These are phyloP conservation scores for Cebus imitator DNA, from an alignment of 2,113 vertebrate genomes.

Conservation along the genomic window DNA sequence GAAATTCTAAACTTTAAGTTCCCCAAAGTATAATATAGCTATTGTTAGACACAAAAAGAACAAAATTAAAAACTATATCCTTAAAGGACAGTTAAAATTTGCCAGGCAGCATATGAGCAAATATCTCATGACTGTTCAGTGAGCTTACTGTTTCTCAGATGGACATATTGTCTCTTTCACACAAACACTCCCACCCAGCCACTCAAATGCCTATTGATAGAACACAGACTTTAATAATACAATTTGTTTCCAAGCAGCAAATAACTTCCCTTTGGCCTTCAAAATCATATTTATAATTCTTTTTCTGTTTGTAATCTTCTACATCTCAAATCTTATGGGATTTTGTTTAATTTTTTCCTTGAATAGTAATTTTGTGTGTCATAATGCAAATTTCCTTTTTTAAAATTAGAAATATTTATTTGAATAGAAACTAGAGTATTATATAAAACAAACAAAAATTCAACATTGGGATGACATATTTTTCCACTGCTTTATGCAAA, in stretches of 20 bases:
- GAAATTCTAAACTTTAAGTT: not conserved
- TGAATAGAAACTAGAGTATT: not conserved
- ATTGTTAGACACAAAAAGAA: not conserved
- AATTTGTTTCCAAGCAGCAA: slow-evolving; percentile 28
- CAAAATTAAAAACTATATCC: not conserved
- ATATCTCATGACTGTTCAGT: not conserved
- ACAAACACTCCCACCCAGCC: slow-evolving; percentile 31
- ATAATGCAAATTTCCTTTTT: not conserved
- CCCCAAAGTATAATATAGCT: not conserved
- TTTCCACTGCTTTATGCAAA: not conserved
- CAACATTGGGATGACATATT: not conserved
- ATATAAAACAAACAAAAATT: not conserved
- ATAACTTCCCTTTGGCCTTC: not conserved
- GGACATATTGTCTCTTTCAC: slow-evolving; percentile 55
- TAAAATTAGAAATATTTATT: not conserved
- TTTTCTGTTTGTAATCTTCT: slow-evolving; percentile 4
- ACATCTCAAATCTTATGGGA: not conserved
- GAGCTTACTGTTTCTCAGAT: not conserved
- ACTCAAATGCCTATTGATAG: slow-evolving; percentile 13
- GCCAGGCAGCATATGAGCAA: slow-evolving; percentile 50
- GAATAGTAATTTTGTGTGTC: not conserved
- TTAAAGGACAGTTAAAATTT: not conserved
- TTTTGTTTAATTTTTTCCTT: not conserved
- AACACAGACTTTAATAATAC: slow-evolving; percentile 19
- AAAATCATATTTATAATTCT: not conserved